A percentile compares a stretch with the other conserved stretches of the same genome.
Evolutionary conservation across 2,888 invertebrate genomes (phyloP).

Genomic region (Caenorhabditis panamensis): DNA sequence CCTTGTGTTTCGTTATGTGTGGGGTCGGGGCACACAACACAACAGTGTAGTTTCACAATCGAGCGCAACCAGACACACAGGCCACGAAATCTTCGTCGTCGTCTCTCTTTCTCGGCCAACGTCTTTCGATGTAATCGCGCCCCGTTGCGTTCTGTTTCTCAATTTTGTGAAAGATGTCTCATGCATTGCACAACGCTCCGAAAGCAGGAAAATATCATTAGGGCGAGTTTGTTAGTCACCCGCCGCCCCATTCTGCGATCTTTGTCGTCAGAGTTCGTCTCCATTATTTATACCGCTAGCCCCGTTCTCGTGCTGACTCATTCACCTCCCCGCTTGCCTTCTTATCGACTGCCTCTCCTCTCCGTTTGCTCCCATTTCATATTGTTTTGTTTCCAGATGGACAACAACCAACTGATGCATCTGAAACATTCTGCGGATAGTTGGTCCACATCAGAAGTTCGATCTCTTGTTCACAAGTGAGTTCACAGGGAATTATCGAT

Average conservation of each 20-base stretch:
- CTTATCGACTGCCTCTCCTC: slow-evolving; percentile 24
- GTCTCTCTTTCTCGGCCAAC: not conserved
- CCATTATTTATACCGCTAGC: slow-evolving; percentile 33
- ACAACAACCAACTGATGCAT: slow-evolving; percentile 20
- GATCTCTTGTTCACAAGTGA: slow-evolving; percentile 64
- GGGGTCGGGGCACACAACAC: not conserved
- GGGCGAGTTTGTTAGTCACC: slow-evolving; percentile 30
- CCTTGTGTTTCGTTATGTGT: not conserved
- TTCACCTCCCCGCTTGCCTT: slow-evolving; percentile 7
- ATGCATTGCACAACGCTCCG: slow-evolving; percentile 21
- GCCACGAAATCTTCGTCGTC: slow-evolving; percentile 2
- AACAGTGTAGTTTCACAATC: slow-evolving; percentile 30
- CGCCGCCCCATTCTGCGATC: slow-evolving; percentile 12
- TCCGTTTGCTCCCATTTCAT: slow-evolving; percentile 2
- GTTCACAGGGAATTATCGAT: not conserved
- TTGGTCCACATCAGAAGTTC: slow-evolving; percentile 76
- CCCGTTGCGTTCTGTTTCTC: slow-evolving; percentile 19
- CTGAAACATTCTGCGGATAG: slow-evolving; percentile 67
- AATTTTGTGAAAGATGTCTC: not conserved
- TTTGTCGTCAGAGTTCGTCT: slow-evolving; percentile 42
- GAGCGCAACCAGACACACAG: slow-evolving; percentile 17
- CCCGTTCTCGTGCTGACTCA: slow-evolving; percentile 15
- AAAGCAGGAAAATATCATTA: slow-evolving; percentile 2
- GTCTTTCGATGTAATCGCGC: slow-evolving; percentile 18
- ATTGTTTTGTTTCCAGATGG: slow-evolving; percentile 32